Base-by-base conservation (phyloP, 2,797 vertebrate species). In the Oreonectes daqikongensis region DNA sequence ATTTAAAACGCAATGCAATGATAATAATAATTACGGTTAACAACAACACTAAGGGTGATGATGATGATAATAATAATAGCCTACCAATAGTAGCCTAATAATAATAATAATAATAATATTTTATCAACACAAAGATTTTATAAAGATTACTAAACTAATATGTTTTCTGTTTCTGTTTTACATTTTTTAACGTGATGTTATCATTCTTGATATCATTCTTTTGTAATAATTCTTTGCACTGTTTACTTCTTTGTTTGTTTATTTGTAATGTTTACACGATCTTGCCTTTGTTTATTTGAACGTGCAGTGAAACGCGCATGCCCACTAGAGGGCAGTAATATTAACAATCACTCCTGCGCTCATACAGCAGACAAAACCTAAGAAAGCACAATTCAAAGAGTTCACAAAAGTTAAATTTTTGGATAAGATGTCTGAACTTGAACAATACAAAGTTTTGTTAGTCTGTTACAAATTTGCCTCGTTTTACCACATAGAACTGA, bases 301-400 rank as follows among this genome's bases (percentile, higher is more conserved):
- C 24, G 61, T 35, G 7, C 15, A 12, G 44, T 72, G 38, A 22
- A 59, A 42, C 40, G 28, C 46, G 50, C 40, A 55, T 71, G 72
- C 67, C 82, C 82, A 79, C 82, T 74, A 79, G 82, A 77, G 82
- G 79, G 82, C 80, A 22, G n/a, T 69, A n/a, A 79, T 44, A 22
- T 11, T 1, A 61, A 14, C 30, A 26, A 48, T 18, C 24, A 53
- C 22, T 24, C 18, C 0, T 42, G 18, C 17, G 35, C 30, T 63
- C 18, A 38, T 35, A 30, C 48, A 22, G 11, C 18, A 52, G 12
- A 28, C 22, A 77, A 65, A 30, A n/a, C 44, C 46, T 48, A 10
- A 26, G 28, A 8, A 52, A 14, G 5, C 1, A 6, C 52, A 50
- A 18, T 8, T 8, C 6, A 32, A 30, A 24, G 22, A 2, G 4